Conservation (phyloP, 2,888 invertebrate genomes). For the Lithophane socia region DNA sequence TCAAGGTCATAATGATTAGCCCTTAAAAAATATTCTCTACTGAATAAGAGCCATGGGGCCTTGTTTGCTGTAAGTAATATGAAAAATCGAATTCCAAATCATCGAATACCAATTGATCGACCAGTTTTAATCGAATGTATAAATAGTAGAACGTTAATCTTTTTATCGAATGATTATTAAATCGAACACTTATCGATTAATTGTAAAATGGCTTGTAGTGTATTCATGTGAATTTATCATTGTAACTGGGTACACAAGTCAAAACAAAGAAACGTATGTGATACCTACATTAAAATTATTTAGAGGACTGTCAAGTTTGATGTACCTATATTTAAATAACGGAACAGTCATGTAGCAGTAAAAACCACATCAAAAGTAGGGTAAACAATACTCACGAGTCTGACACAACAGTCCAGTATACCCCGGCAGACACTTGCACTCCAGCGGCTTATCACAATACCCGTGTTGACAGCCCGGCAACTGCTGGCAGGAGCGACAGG, state of each 20-base stretch:
- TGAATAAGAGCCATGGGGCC: neutral
- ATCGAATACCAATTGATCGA: neutral
- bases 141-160: neutral
- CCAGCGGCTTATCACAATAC: constrained; percentile 96
- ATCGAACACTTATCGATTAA: neutral
- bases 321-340: neutral
- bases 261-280: neutral
- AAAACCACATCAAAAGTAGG: neutral
- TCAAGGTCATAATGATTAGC: neutral
- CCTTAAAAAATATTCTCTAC: neutral
- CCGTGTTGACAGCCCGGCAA: constrained; percentile 98
- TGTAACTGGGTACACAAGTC: no score
- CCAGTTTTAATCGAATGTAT: neutral
- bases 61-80: neutral
- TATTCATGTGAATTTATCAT: neutral
- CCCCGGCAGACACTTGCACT: constrained; percentile 97
- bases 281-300: neutral
- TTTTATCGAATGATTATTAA: neutral
- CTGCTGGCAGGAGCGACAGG: constrained; percentile 96
- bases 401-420: constrained; percentile 97
- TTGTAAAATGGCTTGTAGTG: neutral
- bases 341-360: neutral
- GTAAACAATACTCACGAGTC: constrained; percentile 92
- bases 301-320: neutral
- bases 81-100: neutral